Evolutionary conservation across 2,888 invertebrate genomes (phyloP).

Genomic region (Melieria omissa): DNA sequence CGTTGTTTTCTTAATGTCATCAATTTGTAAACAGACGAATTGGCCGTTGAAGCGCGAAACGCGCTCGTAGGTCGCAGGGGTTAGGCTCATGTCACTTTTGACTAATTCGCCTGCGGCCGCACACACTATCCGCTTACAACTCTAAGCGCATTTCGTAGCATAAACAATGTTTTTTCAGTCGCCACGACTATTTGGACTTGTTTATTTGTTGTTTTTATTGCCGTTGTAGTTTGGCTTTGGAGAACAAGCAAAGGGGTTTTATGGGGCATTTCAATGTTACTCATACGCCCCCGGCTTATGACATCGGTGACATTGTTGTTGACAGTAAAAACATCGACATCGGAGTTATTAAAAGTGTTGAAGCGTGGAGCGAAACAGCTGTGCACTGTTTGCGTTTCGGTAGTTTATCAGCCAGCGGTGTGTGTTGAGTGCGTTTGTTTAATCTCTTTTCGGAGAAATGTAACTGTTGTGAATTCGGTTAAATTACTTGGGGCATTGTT

Average conservation of each 20-base stretch:
- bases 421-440: too few relatives aligned
- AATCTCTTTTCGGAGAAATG: too few relatives aligned
- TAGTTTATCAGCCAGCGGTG: too few relatives aligned
- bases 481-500: too few relatives aligned
- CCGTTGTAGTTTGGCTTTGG: not conserved
- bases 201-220: not conserved
- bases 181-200: not conserved
- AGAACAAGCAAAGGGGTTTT: constrained; percentile 14
- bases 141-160: not conserved
- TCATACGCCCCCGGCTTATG: constrained; percentile 51
- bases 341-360: not conserved
- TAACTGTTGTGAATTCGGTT: too few relatives aligned
- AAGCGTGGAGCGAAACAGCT: too few relatives aligned
- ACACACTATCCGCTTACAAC: not conserved
- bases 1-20: constrained; percentile 50
- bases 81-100: not conserved
- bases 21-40: constrained; percentile 55
- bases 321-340: too few relatives aligned
- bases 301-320: too few relatives aligned
- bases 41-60: not conserved
- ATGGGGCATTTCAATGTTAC: constrained; percentile 46
- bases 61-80: too few relatives aligned
- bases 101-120: not conserved
- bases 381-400: too few relatives aligned
- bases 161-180: not conserved